These are phyloP conservation scores for Hippocampus barbouri DNA, from an alignment of 2,113 vertebrate genomes.

Conservation along the genomic window DNA sequence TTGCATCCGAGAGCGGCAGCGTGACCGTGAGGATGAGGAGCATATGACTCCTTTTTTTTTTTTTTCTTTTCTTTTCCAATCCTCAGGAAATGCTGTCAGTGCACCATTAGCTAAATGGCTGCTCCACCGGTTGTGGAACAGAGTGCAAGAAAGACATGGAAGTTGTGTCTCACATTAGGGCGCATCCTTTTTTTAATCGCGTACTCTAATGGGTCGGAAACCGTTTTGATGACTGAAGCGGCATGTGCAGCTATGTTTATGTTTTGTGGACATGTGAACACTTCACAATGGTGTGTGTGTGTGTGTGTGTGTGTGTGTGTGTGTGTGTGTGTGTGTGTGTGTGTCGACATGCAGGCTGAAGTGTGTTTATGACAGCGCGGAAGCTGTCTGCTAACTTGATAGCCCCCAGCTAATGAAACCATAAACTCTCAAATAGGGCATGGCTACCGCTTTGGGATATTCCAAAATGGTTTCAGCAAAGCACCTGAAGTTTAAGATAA, in stretches of 20 bases:
- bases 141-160: conserved; percentile 16
- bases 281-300: neutral
- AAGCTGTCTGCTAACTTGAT: neutral
- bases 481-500: no score
- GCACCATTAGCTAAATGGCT: conserved; percentile 40
- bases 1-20: conserved; percentile 15
- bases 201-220: neutral
- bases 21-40: conserved; percentile 16
- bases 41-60: conserved; percentile 18
- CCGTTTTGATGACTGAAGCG: neutral
- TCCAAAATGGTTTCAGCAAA: no score
- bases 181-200: neutral
- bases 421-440: neutral
- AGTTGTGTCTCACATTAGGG: neutral
- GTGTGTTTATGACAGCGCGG: neutral
- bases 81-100: conserved; percentile 35
- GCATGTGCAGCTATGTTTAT: neutral
- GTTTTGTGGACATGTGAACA: neutral
- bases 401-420: neutral
- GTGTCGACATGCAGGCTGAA: neutral
- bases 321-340: neutral
- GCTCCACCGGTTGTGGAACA: neutral
- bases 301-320: neutral
- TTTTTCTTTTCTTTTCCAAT: conserved; percentile 3
- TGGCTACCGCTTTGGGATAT: no score